A percentile compares a stretch with the other conserved stretches of the same genome.
These are phyloP conservation scores for Asbolus verrucosus DNA, from an alignment of 1,140 invertebrate species.

Conservation along the genomic window DNA sequence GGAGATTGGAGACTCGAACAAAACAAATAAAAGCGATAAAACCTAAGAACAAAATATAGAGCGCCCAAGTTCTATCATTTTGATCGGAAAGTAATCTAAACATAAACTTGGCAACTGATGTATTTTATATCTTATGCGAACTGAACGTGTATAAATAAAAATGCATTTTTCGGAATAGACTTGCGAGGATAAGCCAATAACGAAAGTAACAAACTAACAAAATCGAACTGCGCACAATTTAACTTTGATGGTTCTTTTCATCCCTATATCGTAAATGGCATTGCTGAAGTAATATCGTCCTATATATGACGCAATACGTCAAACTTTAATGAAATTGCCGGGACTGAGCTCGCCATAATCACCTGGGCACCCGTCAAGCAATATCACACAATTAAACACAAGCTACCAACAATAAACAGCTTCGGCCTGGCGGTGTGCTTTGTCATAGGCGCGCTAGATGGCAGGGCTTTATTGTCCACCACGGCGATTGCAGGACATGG, in stretches of 20 bases:
- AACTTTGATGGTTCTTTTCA: slow-evolving; percentile 16
- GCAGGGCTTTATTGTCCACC: neutral
- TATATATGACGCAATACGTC: slow-evolving; percentile 37
- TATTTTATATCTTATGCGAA: slow-evolving; percentile 25
- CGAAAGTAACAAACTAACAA: slow-evolving; percentile 12
- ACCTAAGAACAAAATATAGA: neutral
- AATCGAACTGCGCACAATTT: slow-evolving; percentile 9
- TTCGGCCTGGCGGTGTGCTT: slow-evolving; percentile 4
- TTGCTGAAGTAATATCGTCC: slow-evolving; percentile 23
- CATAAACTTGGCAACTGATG: slow-evolving; percentile 29
- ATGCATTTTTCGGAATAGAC: slow-evolving; percentile 28
- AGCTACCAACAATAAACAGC: slow-evolving; percentile 27
- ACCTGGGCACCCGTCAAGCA: slow-evolving; percentile 29
- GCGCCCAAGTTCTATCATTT: slow-evolving; percentile 10
- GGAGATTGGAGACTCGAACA: slow-evolving; percentile 1
- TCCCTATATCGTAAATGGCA: neutral
- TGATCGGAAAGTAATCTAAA: slow-evolving; percentile 29
- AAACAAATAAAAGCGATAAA: slow-evolving; percentile 15
- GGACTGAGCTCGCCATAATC: slow-evolving; percentile 25
- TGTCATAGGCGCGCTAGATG: slow-evolving; percentile 1
- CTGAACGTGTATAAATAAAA: slow-evolving; percentile 17
- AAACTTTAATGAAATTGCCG: slow-evolving; percentile 36
- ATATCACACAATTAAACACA: slow-evolving; percentile 33
- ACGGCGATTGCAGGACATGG: neutral
- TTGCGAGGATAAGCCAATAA: slow-evolving; percentile 3